Evolutionary conservation across 2,113 vertebrate species (phyloP).

Genomic region (Pimephales promelas): DNA sequence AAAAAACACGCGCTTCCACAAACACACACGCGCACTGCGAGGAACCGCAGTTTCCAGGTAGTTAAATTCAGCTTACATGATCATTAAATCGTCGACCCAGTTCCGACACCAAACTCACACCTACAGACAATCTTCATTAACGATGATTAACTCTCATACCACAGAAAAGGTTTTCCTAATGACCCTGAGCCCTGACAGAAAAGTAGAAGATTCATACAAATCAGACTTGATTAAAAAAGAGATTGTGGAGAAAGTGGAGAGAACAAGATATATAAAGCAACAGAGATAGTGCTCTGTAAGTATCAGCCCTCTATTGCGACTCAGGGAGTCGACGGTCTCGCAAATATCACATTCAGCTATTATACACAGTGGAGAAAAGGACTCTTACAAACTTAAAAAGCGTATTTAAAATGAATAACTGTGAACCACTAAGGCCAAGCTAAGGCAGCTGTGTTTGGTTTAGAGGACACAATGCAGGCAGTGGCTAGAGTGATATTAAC

Average conservation of each 20-base stretch:
- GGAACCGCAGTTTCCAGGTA: constrained; percentile 50
- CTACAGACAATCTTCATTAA: constrained; percentile 48
- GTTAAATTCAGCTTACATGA: constrained; percentile 44
- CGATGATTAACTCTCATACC: constrained; percentile 42
- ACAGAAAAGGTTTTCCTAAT: constrained; percentile 47
- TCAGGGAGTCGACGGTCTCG: not conserved
- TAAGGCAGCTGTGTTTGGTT: constrained; percentile 31
- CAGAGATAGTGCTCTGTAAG: not conserved
- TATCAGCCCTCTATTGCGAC: constrained; percentile 11
- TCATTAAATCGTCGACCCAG: constrained; percentile 40
- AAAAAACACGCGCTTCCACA: constrained; percentile 9
- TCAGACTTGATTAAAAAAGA: not conserved
- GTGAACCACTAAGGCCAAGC: not conserved
- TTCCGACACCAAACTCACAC: constrained; percentile 29
- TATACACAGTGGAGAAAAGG: not conserved
- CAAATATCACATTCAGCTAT: not conserved
- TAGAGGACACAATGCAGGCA: constrained; percentile 12
- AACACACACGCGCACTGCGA: constrained; percentile 30
- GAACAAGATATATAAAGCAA: constrained; percentile 19
- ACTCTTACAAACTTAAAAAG: not conserved
- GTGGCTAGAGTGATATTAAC: constrained; percentile 19
- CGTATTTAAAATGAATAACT: constrained; percentile 1
- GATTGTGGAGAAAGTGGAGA: not conserved
- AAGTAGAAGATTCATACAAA: constrained; percentile 10
- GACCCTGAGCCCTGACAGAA: constrained; percentile 56